Percentiles rank a stretch among this genome's conserved stretches.
These are phyloP conservation scores for Syrmaticus mikado DNA, from an alignment of 2,113 vertebrate genomes.

Conservation along the genomic window DNA sequence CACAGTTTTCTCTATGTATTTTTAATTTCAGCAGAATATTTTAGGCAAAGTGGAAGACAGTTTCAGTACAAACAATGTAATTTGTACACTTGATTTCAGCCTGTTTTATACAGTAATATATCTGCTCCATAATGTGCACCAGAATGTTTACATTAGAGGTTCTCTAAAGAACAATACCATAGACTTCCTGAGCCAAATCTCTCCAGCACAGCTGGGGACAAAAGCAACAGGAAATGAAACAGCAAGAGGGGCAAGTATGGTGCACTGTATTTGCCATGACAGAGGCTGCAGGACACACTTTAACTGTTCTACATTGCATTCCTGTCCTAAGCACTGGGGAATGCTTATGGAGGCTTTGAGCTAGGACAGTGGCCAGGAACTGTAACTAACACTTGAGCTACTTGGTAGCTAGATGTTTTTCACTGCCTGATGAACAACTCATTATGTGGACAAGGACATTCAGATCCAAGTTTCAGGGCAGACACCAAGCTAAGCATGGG, in stretches of 20 bases:
- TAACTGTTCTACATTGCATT: neutral
- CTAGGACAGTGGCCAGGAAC: neutral
- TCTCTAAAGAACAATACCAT: neutral
- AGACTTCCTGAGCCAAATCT: neutral
- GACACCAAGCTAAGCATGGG: fast-evolving
- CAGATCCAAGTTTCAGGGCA: neutral
- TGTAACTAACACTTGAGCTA: neutral
- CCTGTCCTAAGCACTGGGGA: neutral
- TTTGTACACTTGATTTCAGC: neutral
- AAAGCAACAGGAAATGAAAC: neutral
- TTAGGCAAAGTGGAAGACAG: neutral
- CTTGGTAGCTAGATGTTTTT: neutral
- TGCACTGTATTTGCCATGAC: fast-evolving
- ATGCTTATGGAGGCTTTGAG: neutral
- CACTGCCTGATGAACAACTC: neutral
- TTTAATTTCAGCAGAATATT: neutral
- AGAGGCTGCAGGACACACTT: neutral
- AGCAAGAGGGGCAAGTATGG: fast-evolving
- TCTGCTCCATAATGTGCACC: neutral
- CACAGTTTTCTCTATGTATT: neutral
- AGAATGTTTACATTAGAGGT: neutral
- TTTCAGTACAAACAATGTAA: fast-evolving
- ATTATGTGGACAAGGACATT: fast-evolving
- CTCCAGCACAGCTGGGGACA: neutral
- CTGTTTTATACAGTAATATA: neutral